Evolutionary conservation across 2,888 invertebrate genomes (phyloP), one percentile per base, ranked within the genome.

Genomic region (Noctua janthe): DNA sequence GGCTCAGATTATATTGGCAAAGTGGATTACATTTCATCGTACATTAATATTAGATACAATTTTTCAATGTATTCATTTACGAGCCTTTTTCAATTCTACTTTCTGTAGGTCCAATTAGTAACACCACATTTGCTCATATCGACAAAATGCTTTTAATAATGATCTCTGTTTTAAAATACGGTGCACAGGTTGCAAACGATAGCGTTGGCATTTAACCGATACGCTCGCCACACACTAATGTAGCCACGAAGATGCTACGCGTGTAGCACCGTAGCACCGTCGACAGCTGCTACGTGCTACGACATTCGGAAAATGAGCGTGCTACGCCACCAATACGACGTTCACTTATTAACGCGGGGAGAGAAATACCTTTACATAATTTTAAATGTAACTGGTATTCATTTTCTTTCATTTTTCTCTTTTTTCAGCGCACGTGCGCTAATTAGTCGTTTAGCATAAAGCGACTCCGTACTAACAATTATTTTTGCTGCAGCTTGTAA

Each of bases 241-340:
- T 82, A 71, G 86, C 86, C 47, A 88, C 84, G 82, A 86, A 81
- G 81, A 89, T 86, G 86, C 84, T 88, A 89, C 88, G 80, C 81
- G 83, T 77, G 86, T 89, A 87, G 89, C 83, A 15, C 20, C 51
- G 85, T 88, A 86, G 81, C 84, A 17, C 17, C 47, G 85, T 84
- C 84, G 86, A 88, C 88, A 89, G 80, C 76, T 88, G 89, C 82
- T 86, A 88, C 89, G 88, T 83, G 88, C 86, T 89, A 86, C 88
- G 86, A 86, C 77, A 81, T 85, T 80, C 39, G 59, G 62, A 81
- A 75, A 85, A 88, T 76, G 82, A 88, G 82, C 70, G 66, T 51
- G 70, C 72, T 82, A 79, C 77, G 80, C 66, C 56, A 66, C 56
- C 74, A 72, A 83, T 71, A 76, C 62, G 43, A 76, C 64, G 11